Evolutionary conservation across 2,888 invertebrate species (phyloP).

Genomic region (Lysandra coridon): DNA sequence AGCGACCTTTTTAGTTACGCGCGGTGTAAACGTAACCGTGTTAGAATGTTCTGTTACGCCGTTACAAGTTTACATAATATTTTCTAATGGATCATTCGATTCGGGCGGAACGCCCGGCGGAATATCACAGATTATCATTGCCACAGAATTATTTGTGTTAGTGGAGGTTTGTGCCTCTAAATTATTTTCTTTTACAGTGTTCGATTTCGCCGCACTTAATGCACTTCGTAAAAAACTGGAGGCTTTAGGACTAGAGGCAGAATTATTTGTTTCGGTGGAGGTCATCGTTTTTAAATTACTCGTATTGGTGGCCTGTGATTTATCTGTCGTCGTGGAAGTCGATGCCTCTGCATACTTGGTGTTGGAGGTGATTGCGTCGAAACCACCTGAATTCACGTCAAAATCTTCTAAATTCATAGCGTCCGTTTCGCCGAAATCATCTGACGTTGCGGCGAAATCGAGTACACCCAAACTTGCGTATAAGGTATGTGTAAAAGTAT

Average conservation of each 20-base stretch:
- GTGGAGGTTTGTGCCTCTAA: not conserved
- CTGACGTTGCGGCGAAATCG: not conserved
- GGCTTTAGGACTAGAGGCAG: not conserved
- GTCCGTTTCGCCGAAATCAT: not conserved
- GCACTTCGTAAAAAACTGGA: not conserved
- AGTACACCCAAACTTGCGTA: not conserved
- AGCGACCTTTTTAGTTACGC: not conserved
- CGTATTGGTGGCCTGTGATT: not conserved
- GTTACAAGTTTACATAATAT: not conserved
- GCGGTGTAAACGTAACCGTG: not conserved
- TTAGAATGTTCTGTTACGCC: not conserved
- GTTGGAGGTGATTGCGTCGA: not conserved
- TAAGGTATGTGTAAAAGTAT: not conserved
- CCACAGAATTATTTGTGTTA: not conserved
- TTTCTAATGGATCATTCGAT: not conserved
- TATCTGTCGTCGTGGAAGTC: not conserved
- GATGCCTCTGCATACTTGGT: not conserved
- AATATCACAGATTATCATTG: not conserved
- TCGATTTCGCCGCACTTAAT: not conserved
- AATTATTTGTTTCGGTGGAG: not conserved
- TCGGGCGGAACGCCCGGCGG: not conserved
- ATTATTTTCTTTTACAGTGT: not conserved
- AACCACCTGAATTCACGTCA: not conserved
- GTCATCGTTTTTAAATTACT: not conserved
- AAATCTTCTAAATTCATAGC: not conserved